Base-by-base conservation (phyloP, 2,113 vertebrate genomes). In the Amphiprion percula region DNA sequence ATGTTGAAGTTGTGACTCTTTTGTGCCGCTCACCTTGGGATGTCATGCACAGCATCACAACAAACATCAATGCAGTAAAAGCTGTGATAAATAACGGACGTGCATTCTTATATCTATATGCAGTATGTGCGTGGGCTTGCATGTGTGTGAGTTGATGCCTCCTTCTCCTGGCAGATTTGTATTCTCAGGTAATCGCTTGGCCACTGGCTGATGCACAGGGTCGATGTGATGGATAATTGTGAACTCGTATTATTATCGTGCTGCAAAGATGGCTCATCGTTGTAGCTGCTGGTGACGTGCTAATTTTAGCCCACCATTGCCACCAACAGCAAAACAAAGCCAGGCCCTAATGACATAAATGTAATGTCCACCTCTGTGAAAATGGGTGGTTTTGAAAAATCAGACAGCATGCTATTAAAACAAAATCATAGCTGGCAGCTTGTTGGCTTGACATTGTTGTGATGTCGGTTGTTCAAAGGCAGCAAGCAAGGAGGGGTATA, bases 321-420 rank as follows among this genome's bases (percentile, higher is more conserved):
- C 67, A 56, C 37, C 76, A 66, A 9, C 60, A 54, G 65, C 77
- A 78, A 68, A 87, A 77, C 82, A 83, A 84, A 89, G 50, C 41
- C 49, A 65, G 56, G 66, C 74, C 76, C 37, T 83, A 60, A 80
- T 82, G 85, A 85, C 91, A 89, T 83, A 84, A 74, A 84, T 71
- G 81, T 50, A 54, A 82, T 70, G 89, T 90, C 86, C 87, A 80
- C 82, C 84, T 82, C 33, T 67, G 79, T 77, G 71, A 68, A 87
- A 91, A 88, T 53, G 72, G 82, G 66, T 59, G 74, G 73, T 80
- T 88, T 85, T 81, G 74, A 87, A 80, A 37, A 87, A 82, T 68
- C 74, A 79, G 85, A 85, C 84, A 90, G 85, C 86, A 52, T 91
- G 80, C 69, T 90, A 91, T 90, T 86, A 90, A 91, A 90, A 80